A percentile compares a stretch with the other conserved stretches of the same genome.
Evolutionary conservation across 2,888 invertebrate species (phyloP).

Genomic region (Apeira syringaria): DNA sequence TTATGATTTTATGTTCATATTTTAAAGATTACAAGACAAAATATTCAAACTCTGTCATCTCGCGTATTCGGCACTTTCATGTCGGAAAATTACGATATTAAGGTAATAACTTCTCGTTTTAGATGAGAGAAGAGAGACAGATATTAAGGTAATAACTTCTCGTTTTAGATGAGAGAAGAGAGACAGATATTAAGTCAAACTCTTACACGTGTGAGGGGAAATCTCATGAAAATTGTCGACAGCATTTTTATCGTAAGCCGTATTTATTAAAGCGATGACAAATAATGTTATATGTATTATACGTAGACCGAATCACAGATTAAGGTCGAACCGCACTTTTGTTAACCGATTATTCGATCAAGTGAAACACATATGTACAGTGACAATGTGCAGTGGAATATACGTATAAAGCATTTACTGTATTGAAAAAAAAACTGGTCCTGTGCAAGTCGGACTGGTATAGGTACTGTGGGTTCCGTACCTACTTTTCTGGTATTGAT

Average conservation of each 20-base stretch:
- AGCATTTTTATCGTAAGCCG: conserved; percentile 36
- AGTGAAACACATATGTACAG: too few species aligned
- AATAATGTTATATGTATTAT: conserved; percentile 28
- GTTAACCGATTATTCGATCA: too few species aligned
- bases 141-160: conserved; percentile 32
- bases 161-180: conserved; percentile 30
- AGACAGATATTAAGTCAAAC: conserved; percentile 30
- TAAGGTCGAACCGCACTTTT: too few species aligned
- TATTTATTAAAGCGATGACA: conserved; percentile 39
- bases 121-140: conserved; percentile 29
- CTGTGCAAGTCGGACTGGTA: too few species aligned
- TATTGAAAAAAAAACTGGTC: too few species aligned
- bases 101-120: conserved; percentile 33
- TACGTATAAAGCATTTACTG: too few species aligned
- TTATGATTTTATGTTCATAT: conserved; percentile 12
- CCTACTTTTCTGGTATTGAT: too few species aligned
- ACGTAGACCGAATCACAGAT: too few species aligned
- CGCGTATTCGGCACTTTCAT: conserved; percentile 30
- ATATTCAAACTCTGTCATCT: conserved; percentile 14
- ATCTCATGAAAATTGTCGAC: conserved; percentile 33
- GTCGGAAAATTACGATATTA: conserved; percentile 30
- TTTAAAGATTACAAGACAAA: conserved; percentile 11
- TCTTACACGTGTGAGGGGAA: conserved; percentile 22
- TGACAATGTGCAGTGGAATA: too few species aligned
- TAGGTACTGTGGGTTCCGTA: too few species aligned